phyloP scores from a whole-genome alignment of 2,888 invertebrate genomes.

The Alitta virens region DNA sequence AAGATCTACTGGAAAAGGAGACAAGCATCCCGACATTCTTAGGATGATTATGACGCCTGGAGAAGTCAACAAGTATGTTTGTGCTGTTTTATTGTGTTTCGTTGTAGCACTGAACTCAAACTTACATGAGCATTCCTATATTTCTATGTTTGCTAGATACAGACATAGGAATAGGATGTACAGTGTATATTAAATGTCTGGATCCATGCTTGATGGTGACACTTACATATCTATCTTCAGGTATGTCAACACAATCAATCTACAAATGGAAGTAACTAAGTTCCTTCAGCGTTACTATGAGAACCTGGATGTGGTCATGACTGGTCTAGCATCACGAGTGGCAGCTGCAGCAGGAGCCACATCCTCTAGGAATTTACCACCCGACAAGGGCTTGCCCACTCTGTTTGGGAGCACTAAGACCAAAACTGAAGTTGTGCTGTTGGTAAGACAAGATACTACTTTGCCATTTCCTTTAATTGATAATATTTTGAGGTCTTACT shows the following conservation, averaged over 20 bases:
- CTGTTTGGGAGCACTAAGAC: conserved; percentile 44
- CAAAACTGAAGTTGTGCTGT: conserved; percentile 43
- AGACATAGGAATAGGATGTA: no score
- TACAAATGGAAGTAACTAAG: conserved; percentile 79
- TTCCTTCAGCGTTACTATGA: conserved; percentile 41
- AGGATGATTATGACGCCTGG: conserved; percentile 37
- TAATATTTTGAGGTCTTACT: no score
- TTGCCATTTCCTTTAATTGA: no score
- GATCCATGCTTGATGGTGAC: no score
- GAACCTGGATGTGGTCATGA: conserved; percentile 14
- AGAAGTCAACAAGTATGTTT: conserved; percentile 49
- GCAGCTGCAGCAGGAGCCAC: not conserved
- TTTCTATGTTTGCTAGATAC: no score
- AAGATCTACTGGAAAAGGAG: not conserved
- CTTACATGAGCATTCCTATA: no score
- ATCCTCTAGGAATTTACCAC: not conserved
- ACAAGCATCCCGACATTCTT: not conserved
- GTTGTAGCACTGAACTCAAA: no score
- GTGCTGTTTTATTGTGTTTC: not conserved
- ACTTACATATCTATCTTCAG: conserved; percentile 59
- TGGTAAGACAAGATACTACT: conserved; percentile 41
- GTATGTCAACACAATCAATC: conserved; percentile 74
- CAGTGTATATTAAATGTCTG: no score
- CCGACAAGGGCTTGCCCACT: conserved; percentile 34
- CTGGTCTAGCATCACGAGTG: not conserved